These are phyloP conservation scores for Halcyon leucocephala DNA, from an alignment of 2,797 vertebrate genomes.

Conservation along the genomic window DNA sequence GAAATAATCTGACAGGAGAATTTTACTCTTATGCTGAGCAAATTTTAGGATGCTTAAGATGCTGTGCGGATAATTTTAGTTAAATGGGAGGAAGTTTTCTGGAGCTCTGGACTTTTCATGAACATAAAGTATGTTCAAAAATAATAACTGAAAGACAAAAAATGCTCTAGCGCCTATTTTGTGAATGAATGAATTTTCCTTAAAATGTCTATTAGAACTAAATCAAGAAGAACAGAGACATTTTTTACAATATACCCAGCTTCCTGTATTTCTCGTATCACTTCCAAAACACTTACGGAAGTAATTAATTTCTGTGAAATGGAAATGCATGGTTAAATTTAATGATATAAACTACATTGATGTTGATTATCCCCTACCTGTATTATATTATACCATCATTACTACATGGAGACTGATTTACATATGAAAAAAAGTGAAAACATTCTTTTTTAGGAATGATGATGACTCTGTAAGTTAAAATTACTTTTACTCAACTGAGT, in stretches of 20 bases:
- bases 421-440: not conserved
- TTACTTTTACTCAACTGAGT: not conserved
- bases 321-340: not conserved
- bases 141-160: not conserved
- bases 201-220: not conserved
- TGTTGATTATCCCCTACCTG: not conserved
- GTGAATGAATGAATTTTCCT: not conserved
- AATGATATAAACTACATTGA: fast-evolving
- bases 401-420: not conserved
- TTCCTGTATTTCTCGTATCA: not conserved
- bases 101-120: not conserved
- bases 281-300: not conserved
- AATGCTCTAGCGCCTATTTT: not conserved
- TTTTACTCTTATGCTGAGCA: not conserved
- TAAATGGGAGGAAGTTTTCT: not conserved
- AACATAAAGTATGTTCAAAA: not conserved
- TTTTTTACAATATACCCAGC: not conserved
- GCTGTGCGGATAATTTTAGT: not conserved
- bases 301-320: not conserved
- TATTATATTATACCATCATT: not conserved
- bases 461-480: not conserved
- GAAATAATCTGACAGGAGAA: slow-evolving; percentile 30
- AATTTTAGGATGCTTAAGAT: slow-evolving; percentile 1
- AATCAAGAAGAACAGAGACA: not conserved
- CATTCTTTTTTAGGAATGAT: not conserved